Base-by-base conservation (phyloP, 2,888 invertebrate genomes). In the Phanerotoma sp. region DNA sequence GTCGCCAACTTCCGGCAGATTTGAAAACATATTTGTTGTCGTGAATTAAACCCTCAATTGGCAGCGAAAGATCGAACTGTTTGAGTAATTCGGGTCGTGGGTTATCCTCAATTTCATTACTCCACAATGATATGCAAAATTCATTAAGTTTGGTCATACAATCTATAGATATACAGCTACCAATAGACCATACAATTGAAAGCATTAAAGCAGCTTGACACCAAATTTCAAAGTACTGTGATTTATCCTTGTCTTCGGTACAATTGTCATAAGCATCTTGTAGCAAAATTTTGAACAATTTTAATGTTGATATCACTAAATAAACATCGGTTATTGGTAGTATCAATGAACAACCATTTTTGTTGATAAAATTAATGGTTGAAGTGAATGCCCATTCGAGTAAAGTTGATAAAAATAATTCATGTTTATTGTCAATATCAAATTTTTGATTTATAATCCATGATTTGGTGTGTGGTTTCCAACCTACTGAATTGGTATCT, bases 11-110 rank as follows among this genome's bases (percentile, higher is more conserved):
- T 2, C 85, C 86, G 56, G 78, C 70, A 15, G 80, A 81, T 70
- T 84, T 84, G 68, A 81, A 82, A 67, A 83, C 78, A 69, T 82
- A 86, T 63, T 78, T 79, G 63, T 81, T 80, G 59, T 86, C 85
- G 66, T 81, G 82, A 4, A 86, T 75, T 21, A 78, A 68, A 15
- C 81, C 80, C 40, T 83, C 84, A 4, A 73, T 70, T 2, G 84
- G 85, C 54, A 80, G 71, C 2, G 79, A 72, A 3, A 82, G 72
- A 48, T 86, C 86, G 21, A 83, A 72, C 60, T 82, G 81, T 35
- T 81, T 82, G 7, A 85, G 65, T 37, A 66, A 62, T 35, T 77
- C 75, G 1, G 84, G 84, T 40, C 80, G 71, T 13, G 82, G 82
- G 63, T 76, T 63, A 11, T 74, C 68, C 11, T 74, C 71, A 54